Evolutionary conservation across 2,888 invertebrate species (phyloP), one percentile per base, ranked within the genome.

Genomic region (Galerucella nymphaeae): DNA sequence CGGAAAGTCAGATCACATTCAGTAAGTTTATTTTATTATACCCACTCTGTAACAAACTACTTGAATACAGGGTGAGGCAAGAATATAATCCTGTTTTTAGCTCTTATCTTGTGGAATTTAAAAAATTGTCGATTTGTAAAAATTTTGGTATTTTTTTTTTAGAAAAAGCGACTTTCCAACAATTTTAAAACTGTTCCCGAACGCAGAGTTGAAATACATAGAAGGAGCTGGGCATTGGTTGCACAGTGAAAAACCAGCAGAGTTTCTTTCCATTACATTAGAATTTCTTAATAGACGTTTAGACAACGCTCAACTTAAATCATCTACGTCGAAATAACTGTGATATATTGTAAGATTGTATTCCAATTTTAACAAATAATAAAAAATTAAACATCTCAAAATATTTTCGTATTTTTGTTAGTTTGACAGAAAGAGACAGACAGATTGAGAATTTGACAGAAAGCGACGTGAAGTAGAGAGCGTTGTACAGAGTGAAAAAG

Each of bases 171-270:
- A 94, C 83, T 88, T 92, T 61, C 86, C 87, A 6, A 87, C 87
- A 71, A 94, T 96, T 70, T 88, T 89, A 81, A 89, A 90, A 75
- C 87, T 93, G 68, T 96, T 96, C 83, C 94, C 96, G 0, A 85
- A 88, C 9, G 93, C 93, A 0, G 87, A 91, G 76, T 89, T 96
- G 81, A 85, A 88, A 62, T 93, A 91, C 78, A 90, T 97, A 66
- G 89, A 91, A 65, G 94, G 93, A 50, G 95, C 98, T 8, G 96
- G 96, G 0, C 98, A 99, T 86, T 95, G 97, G 94, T 92, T 98
- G 0, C 98, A 99, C 84, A 93, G 94, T 77, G 97, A 98, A 76
- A 94, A 96, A 84, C 96, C 98, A 1, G 86, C 89, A 9, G 91
- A 93, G 77, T 96, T 97, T 85, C 85, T 95, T 30, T 89, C 91